Evolutionary conservation across 2,113 vertebrate genomes (phyloP), one percentile per base, ranked within the genome.

Genomic region (Ursus arctos): DNA sequence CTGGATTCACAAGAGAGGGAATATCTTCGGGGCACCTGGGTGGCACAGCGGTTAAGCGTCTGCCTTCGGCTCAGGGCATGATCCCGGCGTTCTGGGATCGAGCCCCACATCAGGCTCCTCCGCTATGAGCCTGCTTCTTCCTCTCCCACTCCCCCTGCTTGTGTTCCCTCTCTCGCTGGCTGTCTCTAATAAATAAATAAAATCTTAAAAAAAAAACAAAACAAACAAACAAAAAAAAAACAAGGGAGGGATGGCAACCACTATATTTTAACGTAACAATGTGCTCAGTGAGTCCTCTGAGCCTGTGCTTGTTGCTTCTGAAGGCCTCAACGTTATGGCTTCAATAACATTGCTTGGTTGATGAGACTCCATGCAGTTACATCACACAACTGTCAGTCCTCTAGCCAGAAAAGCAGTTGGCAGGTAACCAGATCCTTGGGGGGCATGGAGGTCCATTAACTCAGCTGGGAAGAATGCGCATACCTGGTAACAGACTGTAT

Each of bases 401-500:
- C 51, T 55, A 74, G 59, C 9, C 67, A 84, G 49, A 84, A 22
- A 92, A 53, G 67, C 19, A 57, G 47, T 1, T 16, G 22, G 65
- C 61, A 69, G 47, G 36, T 24, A 86, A 63, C 67, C 80, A 89
- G 69, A 31, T 76, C 21, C 67, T 76, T 59, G 72, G n/a, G 43
- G n/a, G 47, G 40, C 49, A 69, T 3, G 0, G 21, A 21, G 26
- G 16, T 40, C n/a, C 81, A n/a, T 51, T 26, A 53, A 61, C 19
- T 57, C 49, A 36, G 40, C 14, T 36, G 6, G 21, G 63, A 92
- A 95, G 31, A 47, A 79, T 0, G 4, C 2, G 47, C 97, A 89
- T 99, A 99, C 99, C 99, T 99, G 98, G 99, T 98, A 53, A 99
- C 99, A 97, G 99, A 99, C 59, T 99, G 99, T 99, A 99, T 99